Evolutionary conservation across 2,113 vertebrate genomes (phyloP).

Genomic region (Microcebus lehilahytsara): DNA sequence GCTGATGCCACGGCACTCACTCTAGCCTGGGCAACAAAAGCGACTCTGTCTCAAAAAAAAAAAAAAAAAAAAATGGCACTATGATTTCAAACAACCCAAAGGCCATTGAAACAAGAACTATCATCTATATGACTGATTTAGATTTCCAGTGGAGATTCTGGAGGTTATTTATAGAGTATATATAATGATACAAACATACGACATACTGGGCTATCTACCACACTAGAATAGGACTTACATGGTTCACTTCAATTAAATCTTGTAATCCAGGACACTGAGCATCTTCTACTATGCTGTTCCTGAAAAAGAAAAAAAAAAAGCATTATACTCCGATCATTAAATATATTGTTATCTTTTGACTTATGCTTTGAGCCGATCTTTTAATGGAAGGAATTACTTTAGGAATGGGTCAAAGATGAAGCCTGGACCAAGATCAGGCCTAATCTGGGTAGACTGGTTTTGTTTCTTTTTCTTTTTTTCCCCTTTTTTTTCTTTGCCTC

Average conservation of each 20-base stretch:
- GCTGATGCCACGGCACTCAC: too few relatives aligned
- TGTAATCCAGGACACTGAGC: neutral
- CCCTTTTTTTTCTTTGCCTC: too few relatives aligned
- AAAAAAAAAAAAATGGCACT: neutral
- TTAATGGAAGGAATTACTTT: neutral
- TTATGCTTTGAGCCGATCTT: neutral
- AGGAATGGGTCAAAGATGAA: neutral
- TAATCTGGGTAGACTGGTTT: too few relatives aligned
- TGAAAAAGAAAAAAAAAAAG: neutral
- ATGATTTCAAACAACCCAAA: neutral
- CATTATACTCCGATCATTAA: neutral
- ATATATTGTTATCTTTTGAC: neutral
- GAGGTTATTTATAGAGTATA: neutral
- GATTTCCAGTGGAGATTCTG: neutral
- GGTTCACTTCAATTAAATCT: constrained; percentile 33
- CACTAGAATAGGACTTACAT: constrained; percentile 37
- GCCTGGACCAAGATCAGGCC: neutral
- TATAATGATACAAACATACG: neutral
- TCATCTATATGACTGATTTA: neutral
- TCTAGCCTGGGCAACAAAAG: too few relatives aligned
- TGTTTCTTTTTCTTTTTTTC: too few relatives aligned
- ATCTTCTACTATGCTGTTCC: neutral
- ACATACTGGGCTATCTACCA: neutral
- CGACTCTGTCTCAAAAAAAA: too few relatives aligned
- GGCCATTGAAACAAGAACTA: neutral